Percentiles rank a stretch among this genome's conserved stretches.
phyloP scores from a whole-genome alignment of 2,888 invertebrate species.

The Xestia xanthographa region DNA sequence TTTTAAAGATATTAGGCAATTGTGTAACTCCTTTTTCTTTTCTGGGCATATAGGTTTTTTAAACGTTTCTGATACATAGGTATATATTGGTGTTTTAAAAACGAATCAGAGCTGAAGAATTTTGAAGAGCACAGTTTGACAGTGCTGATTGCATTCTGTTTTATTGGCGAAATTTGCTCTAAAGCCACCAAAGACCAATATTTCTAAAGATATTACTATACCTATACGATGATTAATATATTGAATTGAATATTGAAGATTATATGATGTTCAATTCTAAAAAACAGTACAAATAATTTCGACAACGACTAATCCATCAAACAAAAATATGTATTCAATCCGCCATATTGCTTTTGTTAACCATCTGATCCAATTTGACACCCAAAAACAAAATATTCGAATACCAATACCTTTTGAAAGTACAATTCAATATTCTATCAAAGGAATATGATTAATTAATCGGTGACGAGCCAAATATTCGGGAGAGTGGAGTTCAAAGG shows the following conservation, averaged over 20 bases:
- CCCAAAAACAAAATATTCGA: conserved; percentile 31
- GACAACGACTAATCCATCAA: conserved; percentile 12
- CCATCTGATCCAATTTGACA: conserved; percentile 43
- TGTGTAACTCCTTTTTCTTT: not conserved
- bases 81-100: not conserved
- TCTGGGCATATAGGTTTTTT: not conserved
- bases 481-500: conserved; percentile 48
- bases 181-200: not conserved
- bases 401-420: conserved; percentile 31
- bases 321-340: conserved; percentile 26
- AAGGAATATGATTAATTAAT: conserved; percentile 65
- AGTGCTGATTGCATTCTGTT: not conserved
- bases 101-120: no score
- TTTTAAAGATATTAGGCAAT: not conserved
- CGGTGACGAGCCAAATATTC: conserved; percentile 47
- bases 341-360: conserved; percentile 30
- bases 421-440: conserved; percentile 48
- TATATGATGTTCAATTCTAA: not conserved
- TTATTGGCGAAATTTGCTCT: not conserved
- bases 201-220: not conserved
- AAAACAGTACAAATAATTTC: not conserved
- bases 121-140: not conserved
- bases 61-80: not conserved
- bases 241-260: no score
- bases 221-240: not conserved